These are phyloP conservation scores for Chaitophorus viminalis DNA, from an alignment of 2,888 invertebrate species.

Conservation along the genomic window DNA sequence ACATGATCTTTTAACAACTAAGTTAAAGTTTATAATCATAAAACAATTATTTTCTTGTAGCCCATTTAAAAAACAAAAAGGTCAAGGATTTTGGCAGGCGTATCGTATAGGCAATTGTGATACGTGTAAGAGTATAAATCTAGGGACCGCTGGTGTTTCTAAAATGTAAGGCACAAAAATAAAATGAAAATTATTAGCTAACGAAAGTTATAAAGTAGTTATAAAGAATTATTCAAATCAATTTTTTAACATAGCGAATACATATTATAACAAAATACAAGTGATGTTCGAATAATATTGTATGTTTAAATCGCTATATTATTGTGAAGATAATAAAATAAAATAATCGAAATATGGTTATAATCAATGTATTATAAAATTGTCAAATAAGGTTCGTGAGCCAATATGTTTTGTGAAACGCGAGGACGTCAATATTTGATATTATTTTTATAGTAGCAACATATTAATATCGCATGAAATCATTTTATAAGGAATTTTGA, in stretches of 20 bases:
- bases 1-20: neutral
- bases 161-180: neutral
- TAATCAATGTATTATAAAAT: no score
- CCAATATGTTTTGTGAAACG: neutral
- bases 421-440: neutral
- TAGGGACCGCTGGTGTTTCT: neutral
- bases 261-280: neutral
- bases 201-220: neutral
- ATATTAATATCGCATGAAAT: neutral
- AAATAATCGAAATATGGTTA: no score
- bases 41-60: neutral
- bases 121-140: slow-evolving; percentile 25
- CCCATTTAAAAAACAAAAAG: neutral
- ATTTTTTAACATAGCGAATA: neutral
- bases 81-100: slow-evolving; percentile 37
- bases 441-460: neutral
- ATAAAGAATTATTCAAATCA: neutral
- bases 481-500: neutral
- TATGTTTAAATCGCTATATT: no score
- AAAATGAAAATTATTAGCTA: neutral
- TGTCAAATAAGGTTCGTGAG: no score
- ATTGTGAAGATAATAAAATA: no score
- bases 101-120: slow-evolving; percentile 53
- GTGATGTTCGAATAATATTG: no score
- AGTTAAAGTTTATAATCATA: neutral